Evolutionary conservation across 2,113 vertebrate species (phyloP), one percentile per base, ranked within the genome.

Genomic region (Megaceryle torquata): DNA sequence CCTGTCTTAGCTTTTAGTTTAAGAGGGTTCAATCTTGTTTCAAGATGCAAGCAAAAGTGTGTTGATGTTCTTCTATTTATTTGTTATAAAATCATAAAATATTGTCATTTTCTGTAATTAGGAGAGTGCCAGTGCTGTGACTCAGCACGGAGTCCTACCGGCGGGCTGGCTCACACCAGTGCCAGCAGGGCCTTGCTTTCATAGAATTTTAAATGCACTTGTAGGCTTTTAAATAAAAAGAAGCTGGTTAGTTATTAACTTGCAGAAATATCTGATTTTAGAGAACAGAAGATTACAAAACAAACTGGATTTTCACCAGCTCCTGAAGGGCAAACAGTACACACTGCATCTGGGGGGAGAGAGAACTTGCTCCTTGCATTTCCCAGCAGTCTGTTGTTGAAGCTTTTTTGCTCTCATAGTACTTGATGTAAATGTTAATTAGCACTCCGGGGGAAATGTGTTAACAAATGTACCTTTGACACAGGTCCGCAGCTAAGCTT

Each of bases 401-500:
- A 93, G 90, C 60, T 72, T 87, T 96, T 92, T 87, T 69, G 14
- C 69, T 91, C 81, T 61, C 68, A 3, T 19, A 43, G 83, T 35
- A 54, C 88, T 96, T 6, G 91, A 68, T 95, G 92, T 93, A 95
- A 96, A 96, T 95, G 93, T 93, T 96, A 95, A 96, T 97, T 95
- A 96, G 92, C 88, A 94, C 96, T 97, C 84, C 84, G 4, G 95
- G 93, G 95, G 46, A 96, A 94, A 95, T 87, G 92, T 96, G 92
- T 96, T 97, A 96, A 96, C 92, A 96, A 96, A 93, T 95, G 95
- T 92, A 96, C 95, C 96, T 97, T 91, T 97, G 96, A 96, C 96
- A 96, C 67, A 89, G 88, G 96, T 96, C 84, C 89, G 35, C 83
- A 82, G 78, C 91, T 48, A 13, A 0, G 26, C 81, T 92, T 82